Evolutionary conservation across 2,113 vertebrate species (phyloP).

Genomic region (Cebidichthys violaceus): DNA sequence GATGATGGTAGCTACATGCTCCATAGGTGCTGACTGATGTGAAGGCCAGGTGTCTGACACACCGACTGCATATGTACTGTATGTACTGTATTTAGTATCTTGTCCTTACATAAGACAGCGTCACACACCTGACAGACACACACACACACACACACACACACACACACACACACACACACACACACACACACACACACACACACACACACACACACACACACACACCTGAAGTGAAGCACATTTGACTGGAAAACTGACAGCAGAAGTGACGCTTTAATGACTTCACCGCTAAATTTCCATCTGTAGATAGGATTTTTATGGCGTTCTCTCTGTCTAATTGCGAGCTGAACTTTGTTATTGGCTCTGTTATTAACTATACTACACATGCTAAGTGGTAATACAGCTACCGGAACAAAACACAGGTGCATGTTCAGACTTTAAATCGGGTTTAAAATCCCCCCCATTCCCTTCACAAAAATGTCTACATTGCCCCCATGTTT

Average conservation of each 20-base stretch:
- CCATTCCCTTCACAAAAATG: slow-evolving; percentile 29
- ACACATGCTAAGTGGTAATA: slow-evolving; percentile 1
- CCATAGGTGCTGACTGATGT: background rate
- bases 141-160: no score
- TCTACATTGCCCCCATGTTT: slow-evolving; percentile 39
- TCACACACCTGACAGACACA: no score
- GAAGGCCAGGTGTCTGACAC: background rate
- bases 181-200: no score
- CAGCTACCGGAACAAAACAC: background rate
- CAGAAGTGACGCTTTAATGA: background rate
- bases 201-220: no score
- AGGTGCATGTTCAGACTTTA: slow-evolving; percentile 3
- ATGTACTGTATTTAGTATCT: background rate
- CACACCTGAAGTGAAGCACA: background rate
- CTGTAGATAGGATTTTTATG: slow-evolving; percentile 2
- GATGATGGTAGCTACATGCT: background rate
- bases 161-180: no score
- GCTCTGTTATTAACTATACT: background rate
- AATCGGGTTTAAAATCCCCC: background rate
- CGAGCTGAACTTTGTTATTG: background rate
- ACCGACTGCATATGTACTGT: background rate
- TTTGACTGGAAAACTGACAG: slow-evolving; percentile 19
- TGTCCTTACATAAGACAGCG: background rate
- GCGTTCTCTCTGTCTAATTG: background rate
- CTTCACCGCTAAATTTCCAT: background rate